Evolutionary conservation across 2,797 vertebrate species (phyloP).

Genomic region (Glossophaga mutica): DNA sequence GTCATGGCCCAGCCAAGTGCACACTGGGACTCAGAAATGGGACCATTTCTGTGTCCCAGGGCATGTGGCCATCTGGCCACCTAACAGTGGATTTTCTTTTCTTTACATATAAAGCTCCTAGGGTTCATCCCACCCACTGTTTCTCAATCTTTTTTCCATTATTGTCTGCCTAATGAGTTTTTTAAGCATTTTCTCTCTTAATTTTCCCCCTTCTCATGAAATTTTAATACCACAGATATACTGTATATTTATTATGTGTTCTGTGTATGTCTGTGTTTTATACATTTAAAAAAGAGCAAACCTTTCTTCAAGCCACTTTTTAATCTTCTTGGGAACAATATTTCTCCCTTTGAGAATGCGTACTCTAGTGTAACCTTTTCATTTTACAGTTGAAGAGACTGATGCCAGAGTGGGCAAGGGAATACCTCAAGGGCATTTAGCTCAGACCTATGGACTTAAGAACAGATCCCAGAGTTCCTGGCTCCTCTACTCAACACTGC

Average conservation of each 20-base stretch:
- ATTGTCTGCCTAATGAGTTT: not conserved
- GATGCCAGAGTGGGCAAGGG: not conserved
- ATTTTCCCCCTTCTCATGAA: not conserved
- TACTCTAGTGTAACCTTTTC: not conserved
- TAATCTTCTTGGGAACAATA: not conserved
- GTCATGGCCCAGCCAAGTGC: not conserved
- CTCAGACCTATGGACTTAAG: not conserved
- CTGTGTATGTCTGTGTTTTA: not conserved
- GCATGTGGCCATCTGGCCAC: not conserved
- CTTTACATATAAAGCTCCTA: not conserved
- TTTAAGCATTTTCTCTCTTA: not conserved
- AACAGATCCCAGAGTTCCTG: not conserved
- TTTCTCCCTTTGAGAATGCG: not conserved
- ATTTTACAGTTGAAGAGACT: not conserved
- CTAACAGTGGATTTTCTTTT: not conserved
- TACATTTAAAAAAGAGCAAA: not conserved
- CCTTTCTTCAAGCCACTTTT: not conserved
- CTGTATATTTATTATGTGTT: not conserved
- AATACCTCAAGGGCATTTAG: not conserved
- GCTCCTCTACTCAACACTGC: not conserved
- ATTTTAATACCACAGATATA: not conserved
- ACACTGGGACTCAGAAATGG: not conserved
- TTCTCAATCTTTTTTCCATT: not conserved
- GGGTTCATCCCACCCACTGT: not conserved
- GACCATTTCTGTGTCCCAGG: not conserved